Conservation (phyloP, 1,140 invertebrate species). For the Pachyrhynchus sulphureomaculatus region DNA sequence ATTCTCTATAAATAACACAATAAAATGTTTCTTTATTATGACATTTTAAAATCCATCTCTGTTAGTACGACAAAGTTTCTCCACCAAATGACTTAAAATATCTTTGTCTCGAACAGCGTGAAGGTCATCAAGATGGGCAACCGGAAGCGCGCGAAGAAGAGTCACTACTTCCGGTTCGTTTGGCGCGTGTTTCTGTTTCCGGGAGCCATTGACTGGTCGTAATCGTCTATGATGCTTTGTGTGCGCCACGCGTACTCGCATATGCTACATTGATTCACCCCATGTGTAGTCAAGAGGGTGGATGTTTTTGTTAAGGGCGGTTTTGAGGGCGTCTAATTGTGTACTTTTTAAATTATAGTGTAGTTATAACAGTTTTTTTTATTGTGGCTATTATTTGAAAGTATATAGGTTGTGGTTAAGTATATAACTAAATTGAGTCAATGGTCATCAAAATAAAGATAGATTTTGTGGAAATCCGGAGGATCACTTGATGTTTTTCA, state of each 20-base stretch:
- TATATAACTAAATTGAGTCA: too few species aligned
- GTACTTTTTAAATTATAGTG: conserved; percentile 10
- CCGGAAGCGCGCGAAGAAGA: conserved; percentile 16
- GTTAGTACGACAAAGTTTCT: too few species aligned
- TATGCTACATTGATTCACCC: conserved; percentile 25
- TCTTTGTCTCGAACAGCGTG: conserved; percentile 1
- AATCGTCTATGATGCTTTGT: conserved; percentile 19
- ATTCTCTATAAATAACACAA: too few species aligned
- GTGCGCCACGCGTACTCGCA: conserved; percentile 10
- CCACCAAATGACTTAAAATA: conserved; percentile 2
- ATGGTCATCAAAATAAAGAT: too few species aligned
- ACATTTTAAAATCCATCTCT: too few species aligned
- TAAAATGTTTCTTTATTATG: too few species aligned
- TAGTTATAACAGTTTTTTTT: neutral
- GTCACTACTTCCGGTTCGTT: conserved; percentile 15
- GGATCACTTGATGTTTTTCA: too few species aligned
- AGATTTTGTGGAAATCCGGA: too few species aligned
- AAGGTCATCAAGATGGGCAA: conserved; percentile 18
- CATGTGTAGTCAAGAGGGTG: conserved; percentile 21
- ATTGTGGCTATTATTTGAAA: conserved; percentile 4
- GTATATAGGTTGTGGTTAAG: neutral
- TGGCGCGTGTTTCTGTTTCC: conserved; percentile 13
- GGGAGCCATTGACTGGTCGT: conserved; percentile 9
- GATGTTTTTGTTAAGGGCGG: conserved; percentile 7
- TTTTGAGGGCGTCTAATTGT: conserved; percentile 21